phyloP scores from a whole-genome alignment of 1,140 invertebrate species.

The Tenebrio molitor region DNA sequence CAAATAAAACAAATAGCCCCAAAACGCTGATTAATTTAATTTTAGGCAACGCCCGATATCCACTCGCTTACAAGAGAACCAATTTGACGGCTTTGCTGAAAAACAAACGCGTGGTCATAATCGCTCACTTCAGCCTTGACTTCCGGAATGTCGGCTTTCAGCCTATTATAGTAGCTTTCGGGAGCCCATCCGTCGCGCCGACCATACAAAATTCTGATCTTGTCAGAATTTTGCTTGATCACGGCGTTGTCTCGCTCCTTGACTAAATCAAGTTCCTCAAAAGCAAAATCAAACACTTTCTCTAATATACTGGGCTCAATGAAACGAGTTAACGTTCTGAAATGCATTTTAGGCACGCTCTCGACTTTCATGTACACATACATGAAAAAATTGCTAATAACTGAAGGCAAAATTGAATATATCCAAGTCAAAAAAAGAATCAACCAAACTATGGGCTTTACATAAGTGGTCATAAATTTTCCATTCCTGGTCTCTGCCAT shows the following conservation, averaged over 20 bases:
- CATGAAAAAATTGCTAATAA: constrained; percentile 69
- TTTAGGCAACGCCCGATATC: constrained; percentile 67
- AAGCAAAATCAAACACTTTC: constrained; percentile 73
- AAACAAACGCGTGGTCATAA: constrained; percentile 83
- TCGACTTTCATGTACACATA: constrained; percentile 69
- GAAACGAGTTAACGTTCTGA: constrained; percentile 69
- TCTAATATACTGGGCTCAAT: constrained; percentile 69
- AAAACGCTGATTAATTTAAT: constrained; percentile 4
- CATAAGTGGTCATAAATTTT: constrained; percentile 70
- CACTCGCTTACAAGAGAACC: constrained; percentile 72
- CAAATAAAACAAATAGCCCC: not conserved
- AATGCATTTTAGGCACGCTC: constrained; percentile 65
- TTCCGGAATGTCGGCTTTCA: constrained; percentile 73
- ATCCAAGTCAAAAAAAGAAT: constrained; percentile 72
- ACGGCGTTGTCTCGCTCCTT: constrained; percentile 72
- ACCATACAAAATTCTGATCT: constrained; percentile 84
- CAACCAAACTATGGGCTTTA: constrained; percentile 70
- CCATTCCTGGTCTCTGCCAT: constrained; percentile 83
- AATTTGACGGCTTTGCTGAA: constrained; percentile 74
- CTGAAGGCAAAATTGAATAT: constrained; percentile 72
- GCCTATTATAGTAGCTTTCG: constrained; percentile 73
- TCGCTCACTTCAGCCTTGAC: constrained; percentile 76
- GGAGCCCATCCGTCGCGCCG: constrained; percentile 83
- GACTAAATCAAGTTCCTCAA: constrained; percentile 75
- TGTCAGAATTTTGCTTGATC: constrained; percentile 69